These are phyloP conservation scores for Ceratitis capitata DNA, from an alignment of 1,140 invertebrate species.

Conservation along the genomic window DNA sequence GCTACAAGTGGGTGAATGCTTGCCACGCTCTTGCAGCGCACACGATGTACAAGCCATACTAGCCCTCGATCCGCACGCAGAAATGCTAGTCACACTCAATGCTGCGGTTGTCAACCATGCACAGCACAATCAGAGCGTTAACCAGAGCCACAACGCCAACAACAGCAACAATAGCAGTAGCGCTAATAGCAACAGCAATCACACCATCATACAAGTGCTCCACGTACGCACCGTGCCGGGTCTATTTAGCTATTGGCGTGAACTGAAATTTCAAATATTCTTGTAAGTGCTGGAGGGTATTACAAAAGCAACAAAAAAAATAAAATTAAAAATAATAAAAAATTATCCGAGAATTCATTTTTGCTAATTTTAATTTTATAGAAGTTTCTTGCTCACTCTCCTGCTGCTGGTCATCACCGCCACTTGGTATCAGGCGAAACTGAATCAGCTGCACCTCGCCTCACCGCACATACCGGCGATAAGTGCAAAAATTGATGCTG, in stretches of 20 bases:
- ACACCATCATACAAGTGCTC: conserved; percentile 67
- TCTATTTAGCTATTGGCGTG: conserved; percentile 72
- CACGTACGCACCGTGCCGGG: conserved; percentile 77
- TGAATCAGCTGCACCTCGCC: conserved; percentile 51
- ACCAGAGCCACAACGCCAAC: conserved; percentile 48
- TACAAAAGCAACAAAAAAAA: not conserved
- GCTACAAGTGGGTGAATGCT: conserved; percentile 71
- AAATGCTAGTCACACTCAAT: conserved; percentile 59
- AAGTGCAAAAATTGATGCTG: conserved; percentile 55
- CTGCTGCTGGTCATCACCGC: conserved; percentile 57
- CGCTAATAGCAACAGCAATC: conserved; percentile 51
- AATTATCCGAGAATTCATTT: not conserved
- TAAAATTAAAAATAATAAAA: not conserved
- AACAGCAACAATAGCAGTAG: conserved; percentile 43
- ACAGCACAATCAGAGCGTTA: conserved; percentile 47
- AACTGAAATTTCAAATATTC: conserved; percentile 77
- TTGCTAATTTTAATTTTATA: conserved; percentile 36
- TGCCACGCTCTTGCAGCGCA: conserved; percentile 74
- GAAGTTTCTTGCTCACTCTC: conserved; percentile 57
- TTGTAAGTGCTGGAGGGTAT: conserved; percentile 69
- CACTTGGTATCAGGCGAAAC: conserved; percentile 56
- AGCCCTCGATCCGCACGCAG: conserved; percentile 67
- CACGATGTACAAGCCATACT: conserved; percentile 72
- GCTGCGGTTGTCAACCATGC: not conserved
- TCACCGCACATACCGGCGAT: conserved; percentile 55